Conservation (phyloP, 2,888 invertebrate species). For the Tetranychus truncatus region DNA sequence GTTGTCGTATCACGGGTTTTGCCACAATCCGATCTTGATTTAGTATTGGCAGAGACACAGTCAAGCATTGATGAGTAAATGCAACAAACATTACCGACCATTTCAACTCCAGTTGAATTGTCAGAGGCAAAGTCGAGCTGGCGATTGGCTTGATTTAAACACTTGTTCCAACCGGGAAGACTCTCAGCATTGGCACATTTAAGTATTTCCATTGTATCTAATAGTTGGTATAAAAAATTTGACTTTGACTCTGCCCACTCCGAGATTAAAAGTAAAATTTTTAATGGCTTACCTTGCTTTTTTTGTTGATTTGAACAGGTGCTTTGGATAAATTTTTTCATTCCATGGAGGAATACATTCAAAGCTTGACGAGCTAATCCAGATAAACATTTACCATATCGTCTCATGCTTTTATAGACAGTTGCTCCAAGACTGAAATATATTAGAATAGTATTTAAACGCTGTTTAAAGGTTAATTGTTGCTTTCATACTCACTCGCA, state of each 20-base stretch:
- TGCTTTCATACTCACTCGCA: not conserved
- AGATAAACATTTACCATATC: not conserved
- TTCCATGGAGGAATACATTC: not conserved
- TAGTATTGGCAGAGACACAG: not conserved
- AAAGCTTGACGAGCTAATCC: slow-evolving; percentile 3
- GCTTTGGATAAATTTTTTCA: not conserved
- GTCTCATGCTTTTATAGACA: not conserved
- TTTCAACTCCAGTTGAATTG: not conserved
- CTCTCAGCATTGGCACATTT: not conserved
- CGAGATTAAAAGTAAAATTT: not conserved
- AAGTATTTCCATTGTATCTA: not conserved
- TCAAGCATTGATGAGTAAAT: not conserved
- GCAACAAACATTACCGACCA: not conserved
- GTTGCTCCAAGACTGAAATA: not conserved
- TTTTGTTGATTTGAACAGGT: not conserved
- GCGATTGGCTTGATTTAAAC: not conserved
- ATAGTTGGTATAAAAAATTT: not conserved
- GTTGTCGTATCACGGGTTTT: not conserved
- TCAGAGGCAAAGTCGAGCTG: not conserved
- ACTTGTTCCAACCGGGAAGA: not conserved
- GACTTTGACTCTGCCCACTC: no score
- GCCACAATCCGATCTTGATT: not conserved
- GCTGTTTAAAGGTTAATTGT: not conserved
- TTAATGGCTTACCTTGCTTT: not conserved
- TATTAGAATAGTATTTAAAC: not conserved